Evolutionary conservation across 2,113 vertebrate genomes (phyloP), one percentile per base, ranked within the genome.

Genomic region (Istiophorus platypterus): DNA sequence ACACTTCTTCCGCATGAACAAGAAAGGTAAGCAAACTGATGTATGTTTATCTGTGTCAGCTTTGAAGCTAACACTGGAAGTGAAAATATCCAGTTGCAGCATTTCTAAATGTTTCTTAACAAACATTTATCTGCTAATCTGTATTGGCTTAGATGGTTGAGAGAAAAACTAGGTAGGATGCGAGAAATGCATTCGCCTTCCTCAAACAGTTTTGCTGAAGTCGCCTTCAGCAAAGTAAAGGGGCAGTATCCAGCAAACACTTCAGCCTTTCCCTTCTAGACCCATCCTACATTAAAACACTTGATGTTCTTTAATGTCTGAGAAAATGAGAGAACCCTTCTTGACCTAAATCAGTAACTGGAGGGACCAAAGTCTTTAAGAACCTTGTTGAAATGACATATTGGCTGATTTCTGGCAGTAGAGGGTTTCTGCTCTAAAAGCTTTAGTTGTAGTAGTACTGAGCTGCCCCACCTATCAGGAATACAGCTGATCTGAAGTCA

Each of bases 1-100:
- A 68, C 95, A 97, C 84, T 95, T 96, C 90, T 95, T 96, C 84
- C 94, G 95, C 87, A 95, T 96, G 92, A 95, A 94, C 78, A 96
- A 93, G 62, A 96, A 85, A 96, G 94, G 97, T 97, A 91, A 39
- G 81, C 29, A 0, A 42, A 49, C 47, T 18, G 34, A 57, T 41
- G 4, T n/a, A 22, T 15, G 27, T 49, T 57, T 0, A 29, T 39
- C 27, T 82, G 49, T 42, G n/a, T 56, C 1, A 47, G 20, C 6
- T 34, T 34, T 34, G 31, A 34, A 34, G 26, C 56, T 52, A 11
- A n/a, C n/a, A 47, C 10, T 76, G 22, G 29, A 20, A 12, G 8
- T 17, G 4, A 17, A 15, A 45, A 45, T 14, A 15, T 17, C 42
- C 42, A 45, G 14, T 45, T 45, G 42, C 15, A 45, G 42, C 2